Percentiles rank a stretch among this genome's conserved stretches.
These are phyloP conservation scores for Myotis davidii DNA, from an alignment of 2,113 vertebrate species.

Conservation along the genomic window DNA sequence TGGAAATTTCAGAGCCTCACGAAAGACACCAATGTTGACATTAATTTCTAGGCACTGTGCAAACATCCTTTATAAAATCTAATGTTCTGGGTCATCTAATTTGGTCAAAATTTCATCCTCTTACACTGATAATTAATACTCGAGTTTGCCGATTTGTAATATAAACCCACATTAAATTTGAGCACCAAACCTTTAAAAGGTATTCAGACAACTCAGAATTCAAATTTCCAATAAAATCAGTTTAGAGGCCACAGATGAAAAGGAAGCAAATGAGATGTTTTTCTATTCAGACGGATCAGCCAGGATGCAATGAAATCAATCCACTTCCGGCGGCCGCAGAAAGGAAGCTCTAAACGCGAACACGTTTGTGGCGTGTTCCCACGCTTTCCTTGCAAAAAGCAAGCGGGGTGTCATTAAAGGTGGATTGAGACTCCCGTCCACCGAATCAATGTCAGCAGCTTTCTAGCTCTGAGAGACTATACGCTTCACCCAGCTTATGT, in stretches of 20 bases:
- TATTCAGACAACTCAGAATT: not conserved
- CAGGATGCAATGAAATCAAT: constrained; percentile 61
- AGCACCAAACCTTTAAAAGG: not conserved
- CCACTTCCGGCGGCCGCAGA: constrained; percentile 54
- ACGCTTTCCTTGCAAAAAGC: constrained; percentile 72
- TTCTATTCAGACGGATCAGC: constrained; percentile 22
- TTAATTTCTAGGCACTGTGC: not conserved
- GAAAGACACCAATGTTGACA: not conserved
- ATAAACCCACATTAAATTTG: not conserved
- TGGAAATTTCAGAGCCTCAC: not conserved
- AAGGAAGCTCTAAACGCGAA: constrained; percentile 50
- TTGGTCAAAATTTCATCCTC: constrained; percentile 15
- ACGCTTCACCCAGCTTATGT: constrained; percentile 60
- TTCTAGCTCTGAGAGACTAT: constrained; percentile 51
- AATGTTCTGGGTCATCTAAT: not conserved
- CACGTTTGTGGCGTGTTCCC: not conserved
- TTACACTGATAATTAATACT: constrained; percentile 46
- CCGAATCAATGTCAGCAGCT: constrained; percentile 60
- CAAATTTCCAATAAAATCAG: constrained; percentile 43
- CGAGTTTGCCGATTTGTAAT: not conserved
- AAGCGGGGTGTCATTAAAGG: constrained; percentile 82
- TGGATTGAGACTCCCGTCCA: constrained; percentile 63
- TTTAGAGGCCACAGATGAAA: not conserved
- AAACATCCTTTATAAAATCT: not conserved
- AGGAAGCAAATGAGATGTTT: not conserved